Conservation (phyloP, 2,113 vertebrate genomes). For the Neopipo cinnamomea region DNA sequence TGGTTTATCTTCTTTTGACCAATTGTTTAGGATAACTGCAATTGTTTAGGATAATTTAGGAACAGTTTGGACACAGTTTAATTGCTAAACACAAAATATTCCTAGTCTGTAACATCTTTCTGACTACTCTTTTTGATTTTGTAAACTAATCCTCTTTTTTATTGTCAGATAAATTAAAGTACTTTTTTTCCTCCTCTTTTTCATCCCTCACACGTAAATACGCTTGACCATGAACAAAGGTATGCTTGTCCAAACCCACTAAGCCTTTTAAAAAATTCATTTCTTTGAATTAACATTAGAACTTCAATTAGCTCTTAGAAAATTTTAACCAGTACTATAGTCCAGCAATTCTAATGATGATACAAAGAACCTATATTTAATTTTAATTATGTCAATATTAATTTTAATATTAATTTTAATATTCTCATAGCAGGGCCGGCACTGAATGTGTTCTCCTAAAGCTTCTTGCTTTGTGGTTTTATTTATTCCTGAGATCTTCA, state of each 20-base stretch:
- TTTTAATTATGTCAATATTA: neutral
- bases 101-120: neutral
- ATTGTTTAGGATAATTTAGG: neutral
- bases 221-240: neutral
- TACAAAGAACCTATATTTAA: neutral
- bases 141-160: neutral
- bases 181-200: neutral
- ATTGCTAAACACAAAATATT: neutral
- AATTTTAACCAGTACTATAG: neutral
- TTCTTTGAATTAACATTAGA: neutral
- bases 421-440: neutral
- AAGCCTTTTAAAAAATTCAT: neutral
- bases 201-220: neutral
- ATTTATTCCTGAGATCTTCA: neutral
- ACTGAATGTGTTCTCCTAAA: neutral
- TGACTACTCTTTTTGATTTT: neutral
- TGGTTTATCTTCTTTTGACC: neutral
- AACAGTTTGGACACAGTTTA: neutral
- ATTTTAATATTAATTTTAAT: neutral
- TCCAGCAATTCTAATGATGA: neutral
- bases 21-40: neutral
- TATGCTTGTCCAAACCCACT: neutral
- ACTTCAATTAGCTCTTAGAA: neutral
- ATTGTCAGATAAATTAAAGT: neutral
- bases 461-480: neutral